phyloP scores from a whole-genome alignment of 1,140 invertebrate species.

The Drosophila micromelanica region DNA sequence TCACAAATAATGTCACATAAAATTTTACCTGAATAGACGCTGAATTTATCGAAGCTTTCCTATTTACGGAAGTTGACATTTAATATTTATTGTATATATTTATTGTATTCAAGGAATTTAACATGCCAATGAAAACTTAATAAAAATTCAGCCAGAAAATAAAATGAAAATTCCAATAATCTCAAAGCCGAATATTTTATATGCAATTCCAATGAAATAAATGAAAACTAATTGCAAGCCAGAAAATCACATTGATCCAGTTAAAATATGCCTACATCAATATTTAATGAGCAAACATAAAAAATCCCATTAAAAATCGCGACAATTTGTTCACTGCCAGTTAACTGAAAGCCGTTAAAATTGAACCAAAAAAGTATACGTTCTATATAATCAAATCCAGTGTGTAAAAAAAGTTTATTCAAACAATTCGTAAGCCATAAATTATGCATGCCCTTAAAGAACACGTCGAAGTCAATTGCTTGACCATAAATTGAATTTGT shows the following conservation, averaged over 20 bases:
- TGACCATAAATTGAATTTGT: constrained; percentile 14
- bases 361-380: neutral
- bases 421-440: constrained; percentile 1
- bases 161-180: neutral
- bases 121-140: too few relatives aligned
- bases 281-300: constrained; percentile 19
- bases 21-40: too few relatives aligned
- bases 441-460: constrained; percentile 25
- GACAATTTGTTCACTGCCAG: neutral
- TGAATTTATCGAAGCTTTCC: too few relatives aligned
- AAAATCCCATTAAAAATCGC: constrained; percentile 7
- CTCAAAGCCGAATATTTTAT: neutral
- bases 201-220: neutral
- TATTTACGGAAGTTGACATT: too few relatives aligned
- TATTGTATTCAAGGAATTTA: too few relatives aligned
- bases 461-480: constrained; percentile 4
- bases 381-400: constrained; percentile 3
- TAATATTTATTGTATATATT: too few relatives aligned
- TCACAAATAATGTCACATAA: too few relatives aligned
- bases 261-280: constrained; percentile 4
- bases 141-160: neutral
- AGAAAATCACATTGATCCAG: constrained; percentile 3
- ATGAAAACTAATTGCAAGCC: constrained; percentile 4
- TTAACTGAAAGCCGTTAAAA: neutral
- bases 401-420: constrained; percentile 22